Conservation (phyloP, 2,113 vertebrate genomes). For the Saiga tatarica region DNA sequence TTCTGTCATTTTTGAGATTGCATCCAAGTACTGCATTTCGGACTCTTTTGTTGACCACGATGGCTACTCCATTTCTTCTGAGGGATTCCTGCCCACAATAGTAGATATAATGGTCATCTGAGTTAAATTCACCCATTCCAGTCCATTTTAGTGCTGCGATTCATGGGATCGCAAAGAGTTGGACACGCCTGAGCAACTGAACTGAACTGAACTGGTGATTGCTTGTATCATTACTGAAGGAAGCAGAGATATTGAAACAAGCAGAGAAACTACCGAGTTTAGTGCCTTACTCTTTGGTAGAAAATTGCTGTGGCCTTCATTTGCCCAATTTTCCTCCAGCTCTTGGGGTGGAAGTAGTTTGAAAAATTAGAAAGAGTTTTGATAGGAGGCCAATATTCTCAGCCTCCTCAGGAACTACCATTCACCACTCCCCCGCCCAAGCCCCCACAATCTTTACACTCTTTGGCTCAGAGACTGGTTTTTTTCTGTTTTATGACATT, state of each 20-base stretch:
- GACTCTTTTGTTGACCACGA: no score
- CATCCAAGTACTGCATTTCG: no score
- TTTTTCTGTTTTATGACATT: background rate
- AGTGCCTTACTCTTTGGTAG: background rate
- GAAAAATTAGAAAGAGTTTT: background rate
- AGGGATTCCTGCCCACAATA: no score
- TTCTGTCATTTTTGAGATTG: no score
- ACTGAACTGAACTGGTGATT: background rate
- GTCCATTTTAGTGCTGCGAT: no score
- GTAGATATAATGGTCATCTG: no score
- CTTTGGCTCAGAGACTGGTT: background rate
- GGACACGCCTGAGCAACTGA: no score
- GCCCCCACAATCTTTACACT: background rate
- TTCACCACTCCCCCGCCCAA: background rate
- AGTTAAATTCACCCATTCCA: no score
- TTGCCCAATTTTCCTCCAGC: background rate
- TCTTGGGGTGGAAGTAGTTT: background rate
- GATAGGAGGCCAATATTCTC: background rate
- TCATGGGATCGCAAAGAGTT: no score
- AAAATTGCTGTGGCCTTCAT: background rate
- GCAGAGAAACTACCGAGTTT: background rate
- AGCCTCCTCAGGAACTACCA: background rate
- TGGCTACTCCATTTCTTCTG: no score
- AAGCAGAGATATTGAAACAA: background rate
- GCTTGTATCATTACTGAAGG: background rate